A percentile compares a stretch with the other conserved stretches of the same genome.
Conservation (phyloP, 2,888 invertebrate species). For the Orthosia cruda region DNA sequence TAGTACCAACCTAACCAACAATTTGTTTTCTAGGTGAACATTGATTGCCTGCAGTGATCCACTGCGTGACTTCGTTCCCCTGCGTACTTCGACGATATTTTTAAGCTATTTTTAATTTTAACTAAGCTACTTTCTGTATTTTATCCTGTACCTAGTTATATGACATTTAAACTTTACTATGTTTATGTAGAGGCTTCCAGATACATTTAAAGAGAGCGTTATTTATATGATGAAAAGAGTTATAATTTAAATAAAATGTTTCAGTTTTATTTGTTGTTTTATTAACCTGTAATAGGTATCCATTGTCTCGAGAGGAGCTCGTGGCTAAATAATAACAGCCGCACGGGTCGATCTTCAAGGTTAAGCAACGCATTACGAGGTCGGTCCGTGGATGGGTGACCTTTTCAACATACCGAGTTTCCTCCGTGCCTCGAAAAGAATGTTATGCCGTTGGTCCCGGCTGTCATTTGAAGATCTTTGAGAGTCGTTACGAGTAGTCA, state of each 20-base stretch:
- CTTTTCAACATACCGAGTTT: too few relatives aligned
- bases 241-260: slow-evolving; percentile 90
- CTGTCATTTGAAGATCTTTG: too few relatives aligned
- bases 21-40: slow-evolving; percentile 89
- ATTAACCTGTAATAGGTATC: background rate
- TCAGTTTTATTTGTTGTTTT: slow-evolving; percentile 79
- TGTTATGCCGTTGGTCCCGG: too few relatives aligned
- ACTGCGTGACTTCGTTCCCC: slow-evolving; percentile 74
- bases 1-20: slow-evolving; percentile 34
- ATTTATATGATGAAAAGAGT: slow-evolving; percentile 87
- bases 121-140: slow-evolving; percentile 74
- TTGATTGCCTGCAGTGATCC: slow-evolving; percentile 82
- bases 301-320: too few relatives aligned
- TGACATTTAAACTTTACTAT: slow-evolving; percentile 79
- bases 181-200: slow-evolving; percentile 91
- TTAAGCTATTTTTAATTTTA: slow-evolving; percentile 69
- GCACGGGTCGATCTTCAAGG: too few relatives aligned
- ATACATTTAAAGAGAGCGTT: slow-evolving; percentile 87
- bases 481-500: too few relatives aligned
- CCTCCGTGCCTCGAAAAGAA: too few relatives aligned
- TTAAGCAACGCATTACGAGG: too few relatives aligned
- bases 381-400: too few relatives aligned
- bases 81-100: slow-evolving; percentile 69
- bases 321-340: too few relatives aligned
- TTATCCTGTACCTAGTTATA: slow-evolving; percentile 74